phyloP scores from a whole-genome alignment of 2,888 invertebrate genomes.

The Trachelus troglodyta region DNA sequence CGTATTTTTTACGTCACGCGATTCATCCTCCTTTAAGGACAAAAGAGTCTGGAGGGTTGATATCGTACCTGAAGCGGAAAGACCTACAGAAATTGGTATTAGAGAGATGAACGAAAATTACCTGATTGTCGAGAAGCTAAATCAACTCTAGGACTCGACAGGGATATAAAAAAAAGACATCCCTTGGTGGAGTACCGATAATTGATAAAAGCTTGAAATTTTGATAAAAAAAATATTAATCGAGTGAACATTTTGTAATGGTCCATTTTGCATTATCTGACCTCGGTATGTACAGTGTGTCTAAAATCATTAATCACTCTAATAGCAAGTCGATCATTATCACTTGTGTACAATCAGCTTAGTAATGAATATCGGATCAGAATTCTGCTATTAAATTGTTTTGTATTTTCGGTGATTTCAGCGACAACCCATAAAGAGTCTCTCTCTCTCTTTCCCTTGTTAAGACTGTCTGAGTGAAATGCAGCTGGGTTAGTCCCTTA shows the following conservation, averaged over 20 bases:
- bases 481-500: not conserved
- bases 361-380: not conserved
- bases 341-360: not conserved
- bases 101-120: not conserved
- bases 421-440: not conserved
- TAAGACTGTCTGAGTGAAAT: not conserved
- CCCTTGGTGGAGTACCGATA: no score
- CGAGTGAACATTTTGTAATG: not conserved
- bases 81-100: not conserved
- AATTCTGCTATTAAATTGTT: not conserved
- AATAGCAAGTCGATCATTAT: not conserved
- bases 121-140: not conserved
- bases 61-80: not conserved
- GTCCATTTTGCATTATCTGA: not conserved
- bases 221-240: no score
- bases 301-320: not conserved
- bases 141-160: not conserved
- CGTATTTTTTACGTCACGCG: slow-evolving; percentile 2
- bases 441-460: not conserved
- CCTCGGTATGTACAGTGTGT: not conserved
- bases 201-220: no score
- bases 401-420: not conserved
- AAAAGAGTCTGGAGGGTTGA: not conserved
- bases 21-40: not conserved
- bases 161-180: no score